Base-by-base conservation (phyloP, 2,888 invertebrate genomes). In the Trissoscelio sp. region DNA sequence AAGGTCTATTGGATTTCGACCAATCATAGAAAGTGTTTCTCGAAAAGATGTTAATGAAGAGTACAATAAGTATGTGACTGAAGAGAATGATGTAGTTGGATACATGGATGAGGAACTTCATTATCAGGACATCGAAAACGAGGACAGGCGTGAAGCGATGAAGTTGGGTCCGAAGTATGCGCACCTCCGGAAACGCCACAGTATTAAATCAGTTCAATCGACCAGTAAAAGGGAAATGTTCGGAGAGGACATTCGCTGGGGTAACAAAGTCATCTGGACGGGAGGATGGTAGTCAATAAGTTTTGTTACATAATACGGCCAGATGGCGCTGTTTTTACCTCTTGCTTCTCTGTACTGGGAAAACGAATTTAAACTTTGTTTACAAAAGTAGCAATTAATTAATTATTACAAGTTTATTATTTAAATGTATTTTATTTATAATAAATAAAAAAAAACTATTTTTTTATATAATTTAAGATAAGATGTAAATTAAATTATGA, bases 91-190 rank as follows among this genome's bases (percentile, higher is more conserved):
- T 12, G 48, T 86, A 0, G 91, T 91, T 2, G 88, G 87, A 20
- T 91, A 91, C 24, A 90, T 91, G 90, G 89, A 91, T 39, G 88
- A 91, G 4, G 87, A 89, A 51, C 79, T 91, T 7, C 88, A 88
- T 28, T 91, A 87, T 79, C 87, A 91, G 77, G 91, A 91, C 53
- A 89, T 91, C 6, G 91, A 91, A 66, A 85, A 88, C 11, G 91
- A 90, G 20, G 88, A 87, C 22, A 39, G 37, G 67, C 79, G 12
- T 39, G 62, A 72, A 3, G 58, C 69, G 7, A 70, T 46, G 1
- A 66, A 39, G 79, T n/a, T 70, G 12, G 39, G 48, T 4, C 24
- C 37, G 11, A 78, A 67, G 9, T 67, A 72, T 9, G 53, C 53
- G 16, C 67, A 78, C 16, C 48, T 81, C 12, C 73, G 42, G 2